Conservation (phyloP, 2,113 vertebrate genomes). For the Tichodroma muraria region DNA sequence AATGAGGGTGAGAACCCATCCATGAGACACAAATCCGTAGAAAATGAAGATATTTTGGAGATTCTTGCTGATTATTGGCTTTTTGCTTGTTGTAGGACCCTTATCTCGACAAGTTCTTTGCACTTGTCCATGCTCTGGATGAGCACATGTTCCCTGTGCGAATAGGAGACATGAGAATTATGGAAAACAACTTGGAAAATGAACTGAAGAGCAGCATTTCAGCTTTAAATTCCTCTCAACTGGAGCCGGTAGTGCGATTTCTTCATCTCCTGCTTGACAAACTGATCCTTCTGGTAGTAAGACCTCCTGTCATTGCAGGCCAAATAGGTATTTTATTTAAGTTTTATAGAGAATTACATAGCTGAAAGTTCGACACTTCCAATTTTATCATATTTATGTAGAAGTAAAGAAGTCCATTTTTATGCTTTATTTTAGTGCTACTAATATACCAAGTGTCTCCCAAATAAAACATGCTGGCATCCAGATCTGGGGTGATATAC, state of each 20-base stretch:
- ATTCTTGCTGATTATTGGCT: background rate
- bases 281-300: constrained; percentile 92
- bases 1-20: background rate
- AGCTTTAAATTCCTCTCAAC: constrained; percentile 88
- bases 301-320: constrained; percentile 94
- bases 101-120: constrained; percentile 97
- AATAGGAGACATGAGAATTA: constrained; percentile 96
- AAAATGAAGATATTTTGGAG: background rate
- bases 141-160: constrained; percentile 98
- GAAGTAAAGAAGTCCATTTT: constrained; percentile 25
- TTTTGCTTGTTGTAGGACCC: constrained; percentile 80
- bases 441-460: constrained; percentile 2
- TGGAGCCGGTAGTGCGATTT: constrained; percentile 96
- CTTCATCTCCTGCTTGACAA: constrained; percentile 97
- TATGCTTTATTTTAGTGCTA: constrained; percentile 13
- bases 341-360: constrained; percentile 45
- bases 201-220: constrained; percentile 95
- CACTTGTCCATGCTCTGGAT: constrained; percentile 94
- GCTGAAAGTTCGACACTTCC: constrained; percentile 37
- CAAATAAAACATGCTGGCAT: constrained; percentile 37
- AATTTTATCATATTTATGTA: constrained; percentile 44
- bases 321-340: constrained; percentile 88
- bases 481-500: background rate
- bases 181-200: constrained; percentile 96
- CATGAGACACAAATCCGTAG: background rate